These are phyloP conservation scores for Smutsia temminckii DNA, from an alignment of 2,797 vertebrate species.

Conservation along the genomic window DNA sequence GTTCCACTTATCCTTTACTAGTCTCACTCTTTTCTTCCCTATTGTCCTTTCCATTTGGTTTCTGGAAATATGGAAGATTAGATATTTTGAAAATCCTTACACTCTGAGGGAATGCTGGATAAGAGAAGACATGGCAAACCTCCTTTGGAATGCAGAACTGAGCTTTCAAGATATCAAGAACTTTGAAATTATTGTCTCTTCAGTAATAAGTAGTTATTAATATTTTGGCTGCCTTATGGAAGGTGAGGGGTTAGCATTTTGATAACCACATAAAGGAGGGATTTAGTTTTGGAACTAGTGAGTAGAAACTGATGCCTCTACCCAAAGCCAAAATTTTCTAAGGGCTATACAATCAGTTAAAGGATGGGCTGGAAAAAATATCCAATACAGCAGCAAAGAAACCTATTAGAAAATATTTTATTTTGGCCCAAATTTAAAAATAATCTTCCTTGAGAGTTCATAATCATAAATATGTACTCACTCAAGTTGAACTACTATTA, in stretches of 20 bases:
- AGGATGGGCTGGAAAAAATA: not conserved
- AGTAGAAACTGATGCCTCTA: not conserved
- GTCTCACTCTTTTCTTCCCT: not conserved
- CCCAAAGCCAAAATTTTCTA: not conserved
- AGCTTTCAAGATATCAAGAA: not conserved
- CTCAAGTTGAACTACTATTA: not conserved
- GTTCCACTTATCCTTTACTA: not conserved
- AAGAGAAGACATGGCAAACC: not conserved
- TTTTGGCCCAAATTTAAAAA: not conserved
- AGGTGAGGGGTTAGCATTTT: not conserved
- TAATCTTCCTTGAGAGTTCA: not conserved
- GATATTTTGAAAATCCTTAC: not conserved
- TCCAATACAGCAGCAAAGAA: not conserved
- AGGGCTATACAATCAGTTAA: not conserved
- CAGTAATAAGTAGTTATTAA: not conserved
- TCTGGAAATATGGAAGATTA: not conserved
- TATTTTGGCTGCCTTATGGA: not conserved
- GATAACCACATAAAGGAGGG: not conserved
- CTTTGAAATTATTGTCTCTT: not conserved
- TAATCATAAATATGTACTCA: not conserved
- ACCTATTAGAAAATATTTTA: not conserved
- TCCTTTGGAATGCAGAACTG: not conserved
- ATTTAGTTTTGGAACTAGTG: not conserved
- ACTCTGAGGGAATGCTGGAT: not conserved
- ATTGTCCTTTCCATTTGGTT: not conserved